phyloP scores from a whole-genome alignment of 1,140 invertebrate species.

The Eriosoma lanigerum region DNA sequence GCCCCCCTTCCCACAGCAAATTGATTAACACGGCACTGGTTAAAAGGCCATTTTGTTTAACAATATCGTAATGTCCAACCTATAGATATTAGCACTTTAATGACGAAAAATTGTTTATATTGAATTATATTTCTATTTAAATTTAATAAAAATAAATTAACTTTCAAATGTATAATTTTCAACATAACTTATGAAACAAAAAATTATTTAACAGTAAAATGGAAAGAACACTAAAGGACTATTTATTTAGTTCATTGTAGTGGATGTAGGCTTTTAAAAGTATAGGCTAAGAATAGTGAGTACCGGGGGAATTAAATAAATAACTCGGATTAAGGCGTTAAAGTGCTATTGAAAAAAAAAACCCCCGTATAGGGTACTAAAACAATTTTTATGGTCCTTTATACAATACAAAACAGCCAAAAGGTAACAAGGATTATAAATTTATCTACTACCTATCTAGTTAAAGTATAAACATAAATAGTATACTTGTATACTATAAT shows the following conservation, averaged over 20 bases:
- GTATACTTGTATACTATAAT: too few species aligned
- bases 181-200: not conserved
- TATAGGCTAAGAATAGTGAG: not conserved
- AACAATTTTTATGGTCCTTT: not conserved
- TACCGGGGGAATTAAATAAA: not conserved
- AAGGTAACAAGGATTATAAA: not conserved
- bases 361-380: not conserved
- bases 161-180: too few species aligned
- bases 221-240: not conserved
- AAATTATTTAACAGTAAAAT: not conserved
- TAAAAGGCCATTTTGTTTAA: too few species aligned
- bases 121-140: too few species aligned
- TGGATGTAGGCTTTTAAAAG: not conserved
- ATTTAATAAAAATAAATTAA: too few species aligned
- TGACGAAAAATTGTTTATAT: too few species aligned
- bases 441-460: not conserved
- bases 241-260: not conserved
- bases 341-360: not conserved
- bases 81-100: too few species aligned
- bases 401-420: not conserved
- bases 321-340: not conserved
- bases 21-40: too few species aligned
- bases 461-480: not conserved
- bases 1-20: too few species aligned
- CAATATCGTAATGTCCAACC: too few species aligned